Base-by-base conservation (phyloP, 2,888 invertebrate species). In the Patella caerulea region DNA sequence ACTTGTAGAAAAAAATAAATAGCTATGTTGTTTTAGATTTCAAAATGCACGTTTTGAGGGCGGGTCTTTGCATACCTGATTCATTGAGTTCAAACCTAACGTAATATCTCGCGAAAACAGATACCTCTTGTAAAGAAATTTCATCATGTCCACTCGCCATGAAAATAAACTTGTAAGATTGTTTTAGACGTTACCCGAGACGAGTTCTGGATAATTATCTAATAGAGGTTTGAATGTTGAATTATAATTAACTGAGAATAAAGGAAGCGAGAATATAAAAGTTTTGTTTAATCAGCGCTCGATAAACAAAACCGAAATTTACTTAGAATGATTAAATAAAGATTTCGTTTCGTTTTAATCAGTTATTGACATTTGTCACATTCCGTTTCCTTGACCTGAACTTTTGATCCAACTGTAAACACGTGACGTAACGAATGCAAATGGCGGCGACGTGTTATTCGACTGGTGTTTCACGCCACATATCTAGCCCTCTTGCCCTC, bases 301-400 rank as follows among this genome's bases (percentile, higher is more conserved):
- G 19, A 24, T 65, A 65, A 65, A 65, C 65, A 65, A 65, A 65
- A 65, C 65, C 19, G 19, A 65, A 65, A 65, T 65, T 65, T 65
- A 65, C 24, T 65, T 65, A 65, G 65, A 65, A 24, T 65, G 65
- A 65, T 65, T 65, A 65, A 65, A 65, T 65, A 65, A 65, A 65
- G 19, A 19, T 24, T 65, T 65, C 65, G 65, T 65, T 65, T 65
- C 65, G 65, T 19, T 65, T 65, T 65, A 65, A 65, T 65, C 65
- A 65, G 12, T 19, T 65, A 65, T 65, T 65, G 65, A 65, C 65
- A 65, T 24, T 65, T 14, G 65, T 19, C 24, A 65, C 65, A 65
- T 65, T 24, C 65, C 65, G 24, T 19, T 14, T 19, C 19, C 65
- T 65, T 65, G 65, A 65, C 65, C 65, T 65, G 19, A 24, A 65